phyloP scores from a whole-genome alignment of 2,888 invertebrate species.

The Sturmia bella region DNA sequence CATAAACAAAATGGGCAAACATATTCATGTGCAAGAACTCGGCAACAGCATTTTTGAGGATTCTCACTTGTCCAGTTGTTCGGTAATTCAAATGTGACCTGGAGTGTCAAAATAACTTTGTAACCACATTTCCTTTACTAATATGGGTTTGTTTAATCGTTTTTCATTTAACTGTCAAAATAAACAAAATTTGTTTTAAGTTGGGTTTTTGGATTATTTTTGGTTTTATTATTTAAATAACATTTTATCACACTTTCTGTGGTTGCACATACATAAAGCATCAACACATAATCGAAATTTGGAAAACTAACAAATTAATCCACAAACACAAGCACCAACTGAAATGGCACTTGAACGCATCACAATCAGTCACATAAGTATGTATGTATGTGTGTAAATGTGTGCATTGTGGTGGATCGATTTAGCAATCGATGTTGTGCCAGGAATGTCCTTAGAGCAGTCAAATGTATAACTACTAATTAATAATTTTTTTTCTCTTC shows the following conservation, averaged over 20 bases:
- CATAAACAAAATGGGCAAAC: too few relatives aligned
- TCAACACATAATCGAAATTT: constrained; percentile 61
- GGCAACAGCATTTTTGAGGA: background rate
- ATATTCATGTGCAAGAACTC: background rate
- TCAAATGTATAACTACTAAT: background rate
- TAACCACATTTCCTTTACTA: constrained; percentile 57
- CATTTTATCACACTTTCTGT: constrained; percentile 64
- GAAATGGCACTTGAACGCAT: background rate
- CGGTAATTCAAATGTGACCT: constrained; percentile 44
- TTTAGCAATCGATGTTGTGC: too few relatives aligned
- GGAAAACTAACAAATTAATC: constrained; percentile 56
- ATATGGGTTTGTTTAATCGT: constrained; percentile 50
- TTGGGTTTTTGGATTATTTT: constrained; percentile 39
- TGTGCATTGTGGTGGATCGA: too few relatives aligned
- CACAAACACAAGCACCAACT: constrained; percentile 17
- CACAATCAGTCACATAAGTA: background rate
- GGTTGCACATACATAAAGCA: constrained; percentile 46
- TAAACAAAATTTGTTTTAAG: constrained; percentile 53
- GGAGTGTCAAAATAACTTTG: constrained; percentile 55
- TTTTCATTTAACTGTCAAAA: constrained; percentile 64
- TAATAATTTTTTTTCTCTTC: background rate
- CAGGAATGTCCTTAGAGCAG: background rate
- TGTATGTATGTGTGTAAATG: background rate
- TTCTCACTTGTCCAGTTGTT: constrained; percentile 4
- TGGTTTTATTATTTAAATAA: constrained; percentile 56